Conservation (phyloP, 2,797 vertebrate species). For the Babyrousa celebensis region DNA sequence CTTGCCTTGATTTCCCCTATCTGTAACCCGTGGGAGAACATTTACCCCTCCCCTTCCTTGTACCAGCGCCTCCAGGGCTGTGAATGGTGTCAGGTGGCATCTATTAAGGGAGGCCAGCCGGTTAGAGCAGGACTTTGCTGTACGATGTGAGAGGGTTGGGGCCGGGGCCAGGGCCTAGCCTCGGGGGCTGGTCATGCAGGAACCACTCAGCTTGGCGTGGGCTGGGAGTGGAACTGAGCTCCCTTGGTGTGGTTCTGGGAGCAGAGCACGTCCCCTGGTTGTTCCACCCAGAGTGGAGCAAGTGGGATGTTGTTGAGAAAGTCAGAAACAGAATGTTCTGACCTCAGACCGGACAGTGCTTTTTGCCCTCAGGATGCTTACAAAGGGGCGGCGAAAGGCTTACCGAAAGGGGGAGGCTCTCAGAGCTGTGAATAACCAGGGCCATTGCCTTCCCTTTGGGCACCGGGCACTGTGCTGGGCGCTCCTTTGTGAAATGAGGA, state of each 20-base stretch:
- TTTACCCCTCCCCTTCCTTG: not conserved
- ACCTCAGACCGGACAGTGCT: not conserved
- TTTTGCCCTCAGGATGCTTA: slow-evolving; percentile 31
- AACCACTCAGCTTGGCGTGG: not conserved
- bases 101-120: not conserved
- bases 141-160: not conserved
- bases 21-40: not conserved
- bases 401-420: not conserved
- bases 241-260: not conserved
- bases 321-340: not conserved
- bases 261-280: not conserved
- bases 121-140: not conserved
- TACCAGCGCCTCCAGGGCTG: not conserved
- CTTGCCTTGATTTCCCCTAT: slow-evolving; percentile 34
- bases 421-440: not conserved
- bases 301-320: not conserved
- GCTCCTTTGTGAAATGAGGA: not conserved
- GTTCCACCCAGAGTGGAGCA: accelerated
- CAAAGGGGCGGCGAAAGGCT: not conserved
- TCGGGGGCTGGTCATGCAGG: too few species aligned
- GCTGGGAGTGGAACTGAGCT: not conserved
- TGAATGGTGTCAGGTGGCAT: not conserved
- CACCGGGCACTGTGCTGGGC: not conserved
- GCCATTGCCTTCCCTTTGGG: not conserved
- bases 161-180: not conserved